Conservation (phyloP, 2,888 invertebrate genomes). For the Chrysomela aeneicollis region DNA sequence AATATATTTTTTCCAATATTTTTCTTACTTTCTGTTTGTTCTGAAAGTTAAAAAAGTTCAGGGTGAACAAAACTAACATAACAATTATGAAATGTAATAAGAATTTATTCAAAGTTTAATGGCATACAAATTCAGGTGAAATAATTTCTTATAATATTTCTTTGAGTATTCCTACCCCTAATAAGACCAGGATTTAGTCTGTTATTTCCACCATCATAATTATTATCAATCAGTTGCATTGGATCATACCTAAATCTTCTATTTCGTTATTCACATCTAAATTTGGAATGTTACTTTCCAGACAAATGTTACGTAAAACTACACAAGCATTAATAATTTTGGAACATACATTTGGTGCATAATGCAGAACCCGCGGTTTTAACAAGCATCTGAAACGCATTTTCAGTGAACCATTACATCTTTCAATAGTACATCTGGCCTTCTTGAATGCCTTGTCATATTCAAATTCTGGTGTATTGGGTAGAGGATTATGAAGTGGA, state of each 20-base stretch:
- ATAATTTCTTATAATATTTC: conserved; percentile 12
- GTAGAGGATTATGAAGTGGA: conserved; percentile 20
- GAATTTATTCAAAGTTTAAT: background rate
- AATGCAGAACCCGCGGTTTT: conserved; percentile 20
- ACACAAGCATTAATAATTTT: no score
- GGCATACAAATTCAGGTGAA: background rate
- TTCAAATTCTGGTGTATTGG: conserved; percentile 25
- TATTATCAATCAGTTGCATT: conserved; percentile 11
- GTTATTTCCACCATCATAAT: conserved; percentile 9
- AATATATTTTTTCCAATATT: no score
- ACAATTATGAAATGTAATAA: no score
- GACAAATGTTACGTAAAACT: conserved; percentile 19
- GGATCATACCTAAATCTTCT: conserved; percentile 11
- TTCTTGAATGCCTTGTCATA: conserved; percentile 16
- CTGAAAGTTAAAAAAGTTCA: no score
- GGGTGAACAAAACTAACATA: no score
- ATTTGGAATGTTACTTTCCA: conserved; percentile 21
- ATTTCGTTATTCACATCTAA: background rate
- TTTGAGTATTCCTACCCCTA: conserved; percentile 11
- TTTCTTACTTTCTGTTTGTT: no score
- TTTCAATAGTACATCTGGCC: conserved; percentile 16
- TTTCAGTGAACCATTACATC: conserved; percentile 18
- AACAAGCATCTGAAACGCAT: conserved; percentile 16
- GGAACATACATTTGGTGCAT: conserved; percentile 19
- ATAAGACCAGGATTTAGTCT: conserved; percentile 4